Percentiles rank a stretch among this genome's conserved stretches.
phyloP scores from a whole-genome alignment of 2,113 vertebrate species.

The Capreolus pygargus region DNA sequence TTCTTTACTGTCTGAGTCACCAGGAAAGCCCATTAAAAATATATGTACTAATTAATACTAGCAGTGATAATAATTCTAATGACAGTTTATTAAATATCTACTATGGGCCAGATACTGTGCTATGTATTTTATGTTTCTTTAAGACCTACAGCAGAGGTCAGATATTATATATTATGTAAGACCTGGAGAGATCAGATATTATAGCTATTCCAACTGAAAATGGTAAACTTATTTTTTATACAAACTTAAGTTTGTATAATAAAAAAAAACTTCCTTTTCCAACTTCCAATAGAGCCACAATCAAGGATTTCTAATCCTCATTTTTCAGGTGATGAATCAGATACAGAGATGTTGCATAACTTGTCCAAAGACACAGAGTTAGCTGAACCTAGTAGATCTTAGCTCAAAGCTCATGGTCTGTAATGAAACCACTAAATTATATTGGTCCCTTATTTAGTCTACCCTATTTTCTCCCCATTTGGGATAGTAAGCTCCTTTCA shows the following conservation, averaged over 20 bases:
- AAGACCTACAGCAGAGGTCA: neutral
- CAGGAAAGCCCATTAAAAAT: neutral
- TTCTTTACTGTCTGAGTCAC: neutral
- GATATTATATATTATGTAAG: neutral
- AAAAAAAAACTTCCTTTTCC: neutral
- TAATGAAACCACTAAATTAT: neutral
- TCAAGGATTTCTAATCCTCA: neutral
- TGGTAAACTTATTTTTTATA: neutral
- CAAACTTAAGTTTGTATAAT: neutral
- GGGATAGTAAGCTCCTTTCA: conserved; percentile 1
- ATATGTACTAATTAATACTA: neutral
- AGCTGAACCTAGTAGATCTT: neutral
- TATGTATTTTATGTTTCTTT: neutral
- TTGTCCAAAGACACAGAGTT: neutral
- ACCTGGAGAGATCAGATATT: neutral
- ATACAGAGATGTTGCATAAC: neutral
- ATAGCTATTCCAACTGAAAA: neutral
- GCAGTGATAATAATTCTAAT: neutral
- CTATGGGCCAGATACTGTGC: neutral
- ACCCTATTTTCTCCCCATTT: neutral
- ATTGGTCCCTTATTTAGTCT: neutral
- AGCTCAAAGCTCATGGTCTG: neutral
- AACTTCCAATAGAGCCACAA: neutral
- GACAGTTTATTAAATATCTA: neutral
- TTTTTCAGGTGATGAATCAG: neutral